A percentile compares a stretch with the other conserved stretches of the same genome.
Conservation (phyloP, 2,888 invertebrate species). For the Mellilla xanthometata region DNA sequence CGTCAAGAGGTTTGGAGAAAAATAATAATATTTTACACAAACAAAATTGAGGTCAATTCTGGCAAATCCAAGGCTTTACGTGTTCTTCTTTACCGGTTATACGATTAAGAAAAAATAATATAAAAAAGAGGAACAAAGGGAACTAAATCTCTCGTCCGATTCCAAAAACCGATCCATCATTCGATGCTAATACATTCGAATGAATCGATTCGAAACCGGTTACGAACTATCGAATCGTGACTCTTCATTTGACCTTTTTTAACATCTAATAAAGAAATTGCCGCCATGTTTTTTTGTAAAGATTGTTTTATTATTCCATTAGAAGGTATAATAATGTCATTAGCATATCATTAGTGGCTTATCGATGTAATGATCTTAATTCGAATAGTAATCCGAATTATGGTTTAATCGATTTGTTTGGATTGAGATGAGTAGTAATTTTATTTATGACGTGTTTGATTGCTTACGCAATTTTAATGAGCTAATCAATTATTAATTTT, state of each 20-base stretch:
- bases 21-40: too few relatives aligned
- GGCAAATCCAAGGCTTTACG: too few relatives aligned
- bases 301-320: conserved; percentile 48
- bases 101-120: too few relatives aligned
- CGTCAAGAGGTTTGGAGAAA: too few relatives aligned
- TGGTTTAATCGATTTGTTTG: conserved; percentile 31
- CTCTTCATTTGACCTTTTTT: conserved; percentile 35
- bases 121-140: too few relatives aligned
- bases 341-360: conserved; percentile 38
- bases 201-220: conserved; percentile 46
- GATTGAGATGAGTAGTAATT: conserved; percentile 24
- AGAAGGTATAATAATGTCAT: conserved; percentile 48
- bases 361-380: conserved; percentile 25
- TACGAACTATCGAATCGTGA: conserved; percentile 33
- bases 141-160: conserved; percentile 15
- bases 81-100: too few relatives aligned
- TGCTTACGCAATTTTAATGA: background rate
- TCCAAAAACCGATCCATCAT: conserved; percentile 56
- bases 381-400: conserved; percentile 27
- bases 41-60: too few relatives aligned
- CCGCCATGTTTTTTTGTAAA: conserved; percentile 32
- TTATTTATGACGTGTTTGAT: conserved; percentile 22
- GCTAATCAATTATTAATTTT: too few relatives aligned
- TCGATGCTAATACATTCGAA: conserved; percentile 53
- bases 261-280: conserved; percentile 44